Evolutionary conservation across 2,113 vertebrate species (phyloP).

Genomic region (Oryzias celebensis): DNA sequence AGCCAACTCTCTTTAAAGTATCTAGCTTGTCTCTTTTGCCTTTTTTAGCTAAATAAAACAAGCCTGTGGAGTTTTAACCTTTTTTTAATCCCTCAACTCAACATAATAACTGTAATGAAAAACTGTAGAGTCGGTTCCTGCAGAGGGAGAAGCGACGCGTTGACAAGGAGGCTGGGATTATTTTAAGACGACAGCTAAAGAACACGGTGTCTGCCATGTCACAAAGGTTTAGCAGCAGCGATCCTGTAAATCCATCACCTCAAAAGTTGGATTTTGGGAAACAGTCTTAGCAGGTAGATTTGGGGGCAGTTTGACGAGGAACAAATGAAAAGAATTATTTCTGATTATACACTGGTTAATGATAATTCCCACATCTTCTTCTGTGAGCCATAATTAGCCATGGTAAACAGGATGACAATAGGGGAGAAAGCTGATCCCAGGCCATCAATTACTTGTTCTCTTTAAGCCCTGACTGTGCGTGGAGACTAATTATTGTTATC

Average conservation of each 20-base stretch:
- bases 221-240: not conserved
- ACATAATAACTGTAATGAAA: constrained; percentile 15
- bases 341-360: constrained; percentile 76
- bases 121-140: constrained; percentile 10
- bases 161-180: constrained; percentile 48
- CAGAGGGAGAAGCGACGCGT: constrained; percentile 28
- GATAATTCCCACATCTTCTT: constrained; percentile 70
- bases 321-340: constrained; percentile 70
- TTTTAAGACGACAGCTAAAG: constrained; percentile 68
- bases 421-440: constrained; percentile 69
- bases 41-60: no score
- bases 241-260: not conserved
- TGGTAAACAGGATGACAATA: constrained; percentile 72
- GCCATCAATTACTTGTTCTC: constrained; percentile 74
- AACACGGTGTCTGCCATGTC: constrained; percentile 41
- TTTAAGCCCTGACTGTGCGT: constrained; percentile 60
- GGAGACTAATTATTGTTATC: constrained; percentile 78
- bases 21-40: no score
- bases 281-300: constrained; percentile 3
- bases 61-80: not conserved
- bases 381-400: constrained; percentile 69
- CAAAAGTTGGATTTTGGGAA: constrained; percentile 6
- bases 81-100: constrained; percentile 4
- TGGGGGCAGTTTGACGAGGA: constrained; percentile 42
- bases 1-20: no score